Percentiles rank a stretch among this genome's conserved stretches.
phyloP scores from a whole-genome alignment of 2,113 vertebrate species.

The Malaclemys terrapin region DNA sequence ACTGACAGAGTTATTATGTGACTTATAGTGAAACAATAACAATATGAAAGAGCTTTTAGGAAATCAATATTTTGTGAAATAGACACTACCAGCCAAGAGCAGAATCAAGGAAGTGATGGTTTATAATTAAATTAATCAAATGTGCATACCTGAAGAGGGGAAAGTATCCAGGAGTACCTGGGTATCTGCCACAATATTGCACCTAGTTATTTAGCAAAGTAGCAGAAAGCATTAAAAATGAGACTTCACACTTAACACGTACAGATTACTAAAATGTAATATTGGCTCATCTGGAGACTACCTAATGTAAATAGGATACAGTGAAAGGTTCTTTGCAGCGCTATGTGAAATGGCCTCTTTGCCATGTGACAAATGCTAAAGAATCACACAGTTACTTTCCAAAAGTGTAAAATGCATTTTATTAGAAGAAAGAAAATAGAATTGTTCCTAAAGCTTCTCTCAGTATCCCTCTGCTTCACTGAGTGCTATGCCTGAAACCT shows the following conservation, averaged over 20 bases:
- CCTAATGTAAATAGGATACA: neutral
- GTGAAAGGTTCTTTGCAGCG: neutral
- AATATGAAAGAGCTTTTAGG: neutral
- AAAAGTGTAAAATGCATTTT: neutral
- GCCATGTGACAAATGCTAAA: neutral
- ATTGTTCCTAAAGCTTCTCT: neutral
- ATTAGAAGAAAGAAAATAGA: neutral
- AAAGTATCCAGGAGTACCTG: neutral
- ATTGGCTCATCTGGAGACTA: neutral
- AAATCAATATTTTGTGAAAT: neutral
- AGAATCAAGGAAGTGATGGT: neutral
- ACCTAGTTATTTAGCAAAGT: neutral
- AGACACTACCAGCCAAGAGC: neutral
- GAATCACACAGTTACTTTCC: neutral
- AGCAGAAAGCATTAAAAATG: neutral
- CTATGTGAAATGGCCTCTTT: neutral
- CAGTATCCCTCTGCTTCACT: neutral
- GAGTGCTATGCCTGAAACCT: slow-evolving; percentile 2
- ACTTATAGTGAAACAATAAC: neutral
- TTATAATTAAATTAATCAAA: neutral
- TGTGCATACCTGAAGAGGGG: neutral
- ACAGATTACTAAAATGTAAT: fast-evolving
- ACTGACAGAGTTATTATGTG: neutral
- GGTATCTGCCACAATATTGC: neutral
- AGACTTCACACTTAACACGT: neutral